These are phyloP conservation scores for Yponomeuta sedellus DNA, from an alignment of 2,888 invertebrate species.

Conservation along the genomic window DNA sequence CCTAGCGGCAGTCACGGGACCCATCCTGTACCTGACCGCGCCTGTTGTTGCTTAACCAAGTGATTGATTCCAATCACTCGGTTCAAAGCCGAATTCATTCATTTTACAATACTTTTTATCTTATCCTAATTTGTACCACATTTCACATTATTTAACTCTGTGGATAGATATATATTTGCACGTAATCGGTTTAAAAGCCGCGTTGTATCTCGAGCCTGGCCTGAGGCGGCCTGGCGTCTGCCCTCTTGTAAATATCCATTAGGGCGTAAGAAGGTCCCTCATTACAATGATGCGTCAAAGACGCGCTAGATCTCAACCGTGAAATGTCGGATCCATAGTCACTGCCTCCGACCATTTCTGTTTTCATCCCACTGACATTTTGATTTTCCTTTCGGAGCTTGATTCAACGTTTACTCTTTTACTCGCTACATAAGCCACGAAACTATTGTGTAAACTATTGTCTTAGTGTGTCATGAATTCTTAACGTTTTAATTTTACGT, in stretches of 20 bases:
- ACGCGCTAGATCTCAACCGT: constrained; percentile 52
- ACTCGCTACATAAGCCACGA: not conserved
- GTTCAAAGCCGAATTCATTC: too few species aligned
- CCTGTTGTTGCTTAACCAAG: too few species aligned
- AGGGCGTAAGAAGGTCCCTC: constrained; percentile 55
- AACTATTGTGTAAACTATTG: not conserved
- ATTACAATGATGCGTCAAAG: constrained; percentile 65
- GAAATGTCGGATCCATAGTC: constrained; percentile 39
- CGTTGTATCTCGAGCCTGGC: constrained; percentile 21
- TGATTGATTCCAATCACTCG: too few species aligned
- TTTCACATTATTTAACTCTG: not conserved
- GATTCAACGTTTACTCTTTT: not conserved
- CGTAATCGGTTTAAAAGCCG: not conserved
- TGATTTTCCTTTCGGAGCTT: not conserved
- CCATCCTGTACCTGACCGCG: too few species aligned
- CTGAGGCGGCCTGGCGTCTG: constrained; percentile 32
- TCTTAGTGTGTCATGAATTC: too few species aligned
- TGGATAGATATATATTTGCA: not conserved
- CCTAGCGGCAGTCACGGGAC: too few species aligned
- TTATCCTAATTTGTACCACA: too few species aligned
- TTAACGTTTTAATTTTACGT: too few species aligned
- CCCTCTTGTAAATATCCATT: constrained; percentile 64
- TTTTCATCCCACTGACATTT: not conserved
- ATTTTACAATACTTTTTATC: too few species aligned
- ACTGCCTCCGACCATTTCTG: not conserved